A percentile compares a stretch with the other conserved stretches of the same genome.
These are phyloP conservation scores for Drosophila tripunctata DNA, from an alignment of 2,888 invertebrate species.

Conservation along the genomic window DNA sequence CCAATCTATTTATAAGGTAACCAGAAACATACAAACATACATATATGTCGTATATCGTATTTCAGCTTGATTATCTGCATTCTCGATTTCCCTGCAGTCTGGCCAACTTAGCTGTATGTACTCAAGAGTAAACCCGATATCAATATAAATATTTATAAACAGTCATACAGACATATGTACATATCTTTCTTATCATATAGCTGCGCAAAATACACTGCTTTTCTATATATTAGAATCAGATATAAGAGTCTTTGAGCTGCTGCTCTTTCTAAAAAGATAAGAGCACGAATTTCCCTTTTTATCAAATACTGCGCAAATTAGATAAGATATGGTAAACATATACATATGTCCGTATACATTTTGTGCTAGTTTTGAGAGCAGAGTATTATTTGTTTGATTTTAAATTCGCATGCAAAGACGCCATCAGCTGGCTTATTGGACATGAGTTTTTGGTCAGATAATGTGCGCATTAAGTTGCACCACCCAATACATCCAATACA, in stretches of 20 bases:
- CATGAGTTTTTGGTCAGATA: constrained; percentile 33
- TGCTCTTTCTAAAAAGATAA: constrained; percentile 27
- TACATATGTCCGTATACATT: neutral
- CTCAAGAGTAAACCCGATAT: neutral
- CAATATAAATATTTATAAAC: constrained; percentile 36
- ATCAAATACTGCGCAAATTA: constrained; percentile 48
- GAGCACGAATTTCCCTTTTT: constrained; percentile 23
- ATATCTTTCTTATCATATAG: neutral
- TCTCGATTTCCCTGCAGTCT: constrained; percentile 16
- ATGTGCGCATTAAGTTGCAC: neutral
- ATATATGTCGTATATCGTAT: no score
- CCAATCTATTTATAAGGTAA: constrained; percentile 3
- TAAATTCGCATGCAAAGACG: constrained; percentile 38
- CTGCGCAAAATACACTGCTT: neutral
- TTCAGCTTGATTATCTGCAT: constrained; percentile 16
- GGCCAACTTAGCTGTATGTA: constrained; percentile 1
- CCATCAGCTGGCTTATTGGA: constrained; percentile 26
- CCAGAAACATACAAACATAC: neutral
- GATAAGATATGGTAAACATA: constrained; percentile 46
- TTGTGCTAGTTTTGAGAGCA: no score
- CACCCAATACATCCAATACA: constrained; percentile 26
- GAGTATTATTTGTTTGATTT: constrained; percentile 26
- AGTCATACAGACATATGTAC: neutral
- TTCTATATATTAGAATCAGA: constrained; percentile 5
- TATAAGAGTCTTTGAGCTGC: neutral